Base-by-base conservation (phyloP, 2,888 invertebrate species). In the Lycaena phlaeas region DNA sequence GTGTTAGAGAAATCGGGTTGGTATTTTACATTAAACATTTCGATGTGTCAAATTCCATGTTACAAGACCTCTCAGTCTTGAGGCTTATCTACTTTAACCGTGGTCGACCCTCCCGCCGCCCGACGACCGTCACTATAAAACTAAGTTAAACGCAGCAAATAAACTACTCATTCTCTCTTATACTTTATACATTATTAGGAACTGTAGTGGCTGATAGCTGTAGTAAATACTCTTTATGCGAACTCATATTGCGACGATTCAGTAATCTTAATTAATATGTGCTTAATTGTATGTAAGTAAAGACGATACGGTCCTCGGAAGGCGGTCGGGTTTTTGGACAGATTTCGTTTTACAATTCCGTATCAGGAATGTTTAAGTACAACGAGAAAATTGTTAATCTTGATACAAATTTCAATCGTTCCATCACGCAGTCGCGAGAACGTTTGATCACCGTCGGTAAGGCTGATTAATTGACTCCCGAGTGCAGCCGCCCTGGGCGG, bases 381-480 rank as follows among this genome's bases (percentile, higher is more conserved):
- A 55, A 52, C 55, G 57, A 61, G 52, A 64, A 62, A 59, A 64
- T 61, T 54, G 59, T 44, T 42, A 38, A 45, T 49, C 36, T 43
- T 43, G 38, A 45, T 67, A 63, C 66, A 68, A 70, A 68, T 71
- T 72, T 61, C 69, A 65, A 68, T 64, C 53, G 59, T 51, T 63
- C 59, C 68, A 65, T 67, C 25, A 68, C 67, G 67, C 56, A 54
- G 58, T 54, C 56, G 59, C 63, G 65, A 64, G 59, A 60, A 68
- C 67, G 68, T 61, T 68, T 61, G 63, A 67, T 63, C 59, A 57
- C 65, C 61, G 68, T 56, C 64, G 67, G 67, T 71, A 78, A 81
- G 79, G 77, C 79, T 69, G 56, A 56, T 53, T 79, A 82, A 82
- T 81, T 81, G 79, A 81, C 79, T 70, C 66, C 68, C 70, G 66